phyloP scores from a whole-genome alignment of 1,140 invertebrate species.

The Drosophila varians region DNA sequence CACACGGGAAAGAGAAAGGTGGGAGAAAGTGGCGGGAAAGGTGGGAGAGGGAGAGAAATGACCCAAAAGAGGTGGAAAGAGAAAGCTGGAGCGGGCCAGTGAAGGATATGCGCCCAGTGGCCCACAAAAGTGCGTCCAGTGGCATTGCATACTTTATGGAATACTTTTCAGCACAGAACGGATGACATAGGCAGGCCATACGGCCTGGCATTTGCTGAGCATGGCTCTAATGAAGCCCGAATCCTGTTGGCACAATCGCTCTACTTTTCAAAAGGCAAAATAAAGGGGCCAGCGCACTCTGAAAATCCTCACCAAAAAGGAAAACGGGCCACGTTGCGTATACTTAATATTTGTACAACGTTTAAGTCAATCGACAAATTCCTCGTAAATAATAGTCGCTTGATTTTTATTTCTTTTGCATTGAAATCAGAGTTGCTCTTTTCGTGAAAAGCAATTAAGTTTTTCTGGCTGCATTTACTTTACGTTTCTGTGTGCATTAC shows the following conservation, averaged over 20 bases:
- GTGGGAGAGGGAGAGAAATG: background rate
- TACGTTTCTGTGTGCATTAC: slow-evolving; percentile 7
- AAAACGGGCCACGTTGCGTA: background rate
- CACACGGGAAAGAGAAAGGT: too few species aligned
- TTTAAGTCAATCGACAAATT: too few species aligned
- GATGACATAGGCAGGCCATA: slow-evolving; percentile 39
- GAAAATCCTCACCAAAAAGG: too few species aligned
- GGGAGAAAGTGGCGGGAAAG: slow-evolving; percentile 4
- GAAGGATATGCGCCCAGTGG: slow-evolving; percentile 1
- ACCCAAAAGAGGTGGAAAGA: background rate
- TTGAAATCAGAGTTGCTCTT: background rate
- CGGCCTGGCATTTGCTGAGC: slow-evolving; percentile 43
- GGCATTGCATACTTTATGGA: slow-evolving; percentile 66
- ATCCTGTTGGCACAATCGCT: slow-evolving; percentile 29
- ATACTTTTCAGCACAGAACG: slow-evolving; percentile 52
- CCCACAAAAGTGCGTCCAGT: slow-evolving; percentile 42
- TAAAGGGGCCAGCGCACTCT: slow-evolving; percentile 50
- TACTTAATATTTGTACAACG: background rate
- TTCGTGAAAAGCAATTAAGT: background rate
- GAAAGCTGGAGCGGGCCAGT: background rate
- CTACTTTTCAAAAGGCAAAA: slow-evolving; percentile 30
- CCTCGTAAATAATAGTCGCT: background rate
- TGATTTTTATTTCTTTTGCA: background rate
- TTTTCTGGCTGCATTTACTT: background rate
- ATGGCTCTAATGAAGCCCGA: slow-evolving; percentile 68